Base-by-base conservation (phyloP, 2,113 vertebrate species). In the Pterophyllum scalare region DNA sequence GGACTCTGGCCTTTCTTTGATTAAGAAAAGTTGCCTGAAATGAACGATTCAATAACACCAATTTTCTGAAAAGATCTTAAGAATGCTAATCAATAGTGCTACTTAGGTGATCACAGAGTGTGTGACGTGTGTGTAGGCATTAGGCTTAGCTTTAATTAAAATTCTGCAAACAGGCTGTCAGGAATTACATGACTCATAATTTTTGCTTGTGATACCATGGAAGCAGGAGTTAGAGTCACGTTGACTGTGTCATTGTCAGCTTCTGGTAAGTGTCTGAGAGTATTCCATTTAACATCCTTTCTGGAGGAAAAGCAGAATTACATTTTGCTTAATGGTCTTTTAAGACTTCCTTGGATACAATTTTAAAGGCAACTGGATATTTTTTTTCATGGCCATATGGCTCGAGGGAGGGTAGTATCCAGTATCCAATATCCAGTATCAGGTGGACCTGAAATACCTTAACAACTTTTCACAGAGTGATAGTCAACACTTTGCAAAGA, bases 171-270 rank as follows among this genome's bases (percentile, higher is more conserved):
- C 84, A 62, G 59, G 67, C 84, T 82, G 78, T 83, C 24, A 80
- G 81, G 60, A 91, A 87, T 85, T 57, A 70, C 75, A 75, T 87
- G 87, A 89, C 57, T 89, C 81, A 83, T 89, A 77, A 83, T 75
- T 52, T 88, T 79, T 75, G 72, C 56, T 77, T 83, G 60, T 79
- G 80, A 84, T 81, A 10, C 11, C 85, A 67, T 54, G 67, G 40
- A 74, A 75, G 77, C 70, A 24, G 85, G 62, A 75, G 43, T 74
- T 43, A 65, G 80, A 81, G 59, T 56, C 49, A 11, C 80, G 22
- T 46, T 58, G 33, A 75, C 65, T 78, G 43, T 75, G 31, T 81
- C 76, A 85, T 67, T 78, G 59, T 78, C 52, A 70, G 56, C 61
- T 76, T 80, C 76, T 70, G 20, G 9, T 76, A 60, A 81, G 62